phyloP scores from a whole-genome alignment of 2,888 invertebrate species.

The Loripinus fragilis region DNA sequence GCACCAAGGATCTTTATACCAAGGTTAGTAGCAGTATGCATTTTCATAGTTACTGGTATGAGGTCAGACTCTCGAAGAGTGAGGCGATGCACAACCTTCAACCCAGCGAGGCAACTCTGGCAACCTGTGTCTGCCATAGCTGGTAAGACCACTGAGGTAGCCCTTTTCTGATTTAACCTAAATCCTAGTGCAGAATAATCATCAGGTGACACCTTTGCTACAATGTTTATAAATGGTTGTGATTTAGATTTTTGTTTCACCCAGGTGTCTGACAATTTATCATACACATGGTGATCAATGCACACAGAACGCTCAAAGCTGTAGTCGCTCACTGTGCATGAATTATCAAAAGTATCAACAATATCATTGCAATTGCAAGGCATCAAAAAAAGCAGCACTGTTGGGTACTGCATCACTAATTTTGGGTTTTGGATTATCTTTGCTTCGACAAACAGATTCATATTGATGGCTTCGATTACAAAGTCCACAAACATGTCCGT shows the following conservation, averaged over 20 bases:
- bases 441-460: constrained; percentile 11
- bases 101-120: constrained; percentile 64
- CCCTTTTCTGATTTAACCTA: neutral
- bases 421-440: constrained; percentile 7
- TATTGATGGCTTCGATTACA: neutral
- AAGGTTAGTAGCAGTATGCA: constrained; percentile 67
- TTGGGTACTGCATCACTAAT: neutral
- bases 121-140: constrained; percentile 66
- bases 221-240: constrained; percentile 52
- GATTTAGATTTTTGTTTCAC: constrained; percentile 50
- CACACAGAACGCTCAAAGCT: neutral
- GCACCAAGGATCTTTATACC: constrained; percentile 71
- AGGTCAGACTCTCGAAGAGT: constrained; percentile 56
- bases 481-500: constrained; percentile 24
- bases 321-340: neutral
- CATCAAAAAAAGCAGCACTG: neutral
- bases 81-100: constrained; percentile 55
- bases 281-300: constrained; percentile 64
- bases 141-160: constrained; percentile 15
- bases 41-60: constrained; percentile 68
- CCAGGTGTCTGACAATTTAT: constrained; percentile 47
- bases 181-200: constrained; percentile 59
- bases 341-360: neutral
- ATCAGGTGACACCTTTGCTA: constrained; percentile 23
- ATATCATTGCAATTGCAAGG: neutral